Conservation (phyloP, 2,888 invertebrate genomes). For the Globia sparganii region DNA sequence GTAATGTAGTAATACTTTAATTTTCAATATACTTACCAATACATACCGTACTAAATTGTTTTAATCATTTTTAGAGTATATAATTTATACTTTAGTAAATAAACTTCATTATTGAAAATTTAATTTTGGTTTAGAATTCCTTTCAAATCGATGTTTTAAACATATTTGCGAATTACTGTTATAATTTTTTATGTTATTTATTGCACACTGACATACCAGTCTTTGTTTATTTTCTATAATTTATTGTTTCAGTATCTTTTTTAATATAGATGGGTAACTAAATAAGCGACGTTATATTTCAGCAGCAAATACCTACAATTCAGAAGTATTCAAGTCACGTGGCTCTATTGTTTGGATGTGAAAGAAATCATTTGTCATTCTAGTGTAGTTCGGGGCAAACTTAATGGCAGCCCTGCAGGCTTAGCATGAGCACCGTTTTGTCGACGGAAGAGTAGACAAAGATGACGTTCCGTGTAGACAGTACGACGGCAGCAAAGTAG, state of each 20-base stretch:
- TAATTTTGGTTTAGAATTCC: slow-evolving; percentile 20
- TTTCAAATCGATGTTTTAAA: slow-evolving; percentile 48
- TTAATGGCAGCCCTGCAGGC: not conserved
- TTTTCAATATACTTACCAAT: slow-evolving; percentile 37
- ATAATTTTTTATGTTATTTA: slow-evolving; percentile 30
- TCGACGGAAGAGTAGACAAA: no score
- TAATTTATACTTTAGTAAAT: slow-evolving; percentile 32
- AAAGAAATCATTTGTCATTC: not conserved
- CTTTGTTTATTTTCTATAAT: slow-evolving; percentile 41
- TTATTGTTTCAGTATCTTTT: slow-evolving; percentile 22
- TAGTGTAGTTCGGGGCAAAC: not conserved
- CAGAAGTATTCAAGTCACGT: slow-evolving; percentile 52
- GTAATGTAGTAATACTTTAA: slow-evolving; percentile 51
- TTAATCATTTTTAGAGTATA: slow-evolving; percentile 46
- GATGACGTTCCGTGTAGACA: no score
- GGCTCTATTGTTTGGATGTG: slow-evolving; percentile 16
- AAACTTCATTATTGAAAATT: slow-evolving; percentile 22
- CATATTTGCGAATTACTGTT: slow-evolving; percentile 17
- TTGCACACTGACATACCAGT: slow-evolving; percentile 61
- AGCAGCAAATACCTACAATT: slow-evolving; percentile 15
- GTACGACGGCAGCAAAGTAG: not conserved
- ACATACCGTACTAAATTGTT: slow-evolving; percentile 42
- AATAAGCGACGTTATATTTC: slow-evolving; percentile 22
- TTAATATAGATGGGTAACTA: slow-evolving; percentile 27
- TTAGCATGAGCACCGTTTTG: no score